Evolutionary conservation across 2,113 vertebrate species (phyloP).

Genomic region (Marmota monax): DNA sequence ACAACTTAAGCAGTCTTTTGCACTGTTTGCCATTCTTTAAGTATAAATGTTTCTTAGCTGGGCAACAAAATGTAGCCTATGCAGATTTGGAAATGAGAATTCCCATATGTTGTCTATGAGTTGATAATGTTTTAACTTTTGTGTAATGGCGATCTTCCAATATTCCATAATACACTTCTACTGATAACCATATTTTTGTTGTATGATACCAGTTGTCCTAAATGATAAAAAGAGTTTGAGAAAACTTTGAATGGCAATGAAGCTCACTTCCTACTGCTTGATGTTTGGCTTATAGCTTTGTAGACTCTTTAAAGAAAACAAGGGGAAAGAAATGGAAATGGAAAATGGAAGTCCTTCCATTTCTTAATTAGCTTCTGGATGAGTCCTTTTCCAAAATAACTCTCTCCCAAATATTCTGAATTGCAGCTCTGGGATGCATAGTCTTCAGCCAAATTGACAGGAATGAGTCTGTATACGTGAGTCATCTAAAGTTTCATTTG

Average conservation of each 20-base stretch:
- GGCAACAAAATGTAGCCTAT: slow-evolving; percentile 67
- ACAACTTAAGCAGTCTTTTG: slow-evolving; percentile 72
- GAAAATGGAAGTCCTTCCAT: background rate
- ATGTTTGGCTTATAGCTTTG: background rate
- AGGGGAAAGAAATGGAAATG: background rate
- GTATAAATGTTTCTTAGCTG: slow-evolving; percentile 80
- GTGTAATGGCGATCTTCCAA: background rate
- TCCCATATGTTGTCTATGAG: slow-evolving; percentile 40
- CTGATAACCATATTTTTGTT: background rate
- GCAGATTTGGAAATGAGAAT: slow-evolving; percentile 76
- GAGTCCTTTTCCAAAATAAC: background rate
- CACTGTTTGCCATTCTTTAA: slow-evolving; percentile 80
- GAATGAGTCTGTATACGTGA: background rate
- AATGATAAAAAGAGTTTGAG: background rate
- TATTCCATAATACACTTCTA: background rate
- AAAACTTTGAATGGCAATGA: background rate
- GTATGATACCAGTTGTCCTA: background rate
- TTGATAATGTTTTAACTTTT: slow-evolving; percentile 26
- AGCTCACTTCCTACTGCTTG: background rate
- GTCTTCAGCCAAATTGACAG: background rate
- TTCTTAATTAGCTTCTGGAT: slow-evolving; percentile 9
- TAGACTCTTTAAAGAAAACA: background rate
- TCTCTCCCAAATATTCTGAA: background rate
- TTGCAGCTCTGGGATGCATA: background rate
- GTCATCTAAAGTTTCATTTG: background rate